Evolutionary conservation across 2,888 invertebrate species (phyloP).

Genomic region (Atethmia centrago): DNA sequence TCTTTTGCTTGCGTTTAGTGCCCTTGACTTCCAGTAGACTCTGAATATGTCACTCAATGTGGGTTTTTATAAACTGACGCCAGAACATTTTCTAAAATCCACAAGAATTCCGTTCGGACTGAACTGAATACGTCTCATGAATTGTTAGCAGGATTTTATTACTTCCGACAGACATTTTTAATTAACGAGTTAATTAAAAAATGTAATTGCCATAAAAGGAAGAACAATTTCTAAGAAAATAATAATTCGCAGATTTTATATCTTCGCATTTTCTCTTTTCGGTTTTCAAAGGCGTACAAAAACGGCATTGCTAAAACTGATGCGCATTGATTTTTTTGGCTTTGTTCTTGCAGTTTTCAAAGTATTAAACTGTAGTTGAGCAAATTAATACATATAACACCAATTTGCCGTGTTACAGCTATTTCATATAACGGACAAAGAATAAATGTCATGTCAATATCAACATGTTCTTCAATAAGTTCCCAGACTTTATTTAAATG

Average conservation of each 20-base stretch:
- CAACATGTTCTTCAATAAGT: neutral
- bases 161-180: slow-evolving; percentile 47
- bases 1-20: too few relatives aligned
- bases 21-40: too few relatives aligned
- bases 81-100: slow-evolving; percentile 5
- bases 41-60: too few relatives aligned
- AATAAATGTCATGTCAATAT: neutral
- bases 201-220: slow-evolving; percentile 47
- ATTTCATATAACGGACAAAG: neutral
- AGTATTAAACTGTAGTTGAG: neutral
- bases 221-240: slow-evolving; percentile 37
- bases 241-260: slow-evolving; percentile 14
- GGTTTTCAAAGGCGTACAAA: neutral
- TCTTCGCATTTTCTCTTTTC: slow-evolving; percentile 6
- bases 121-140: slow-evolving; percentile 29
- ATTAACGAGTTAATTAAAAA: slow-evolving; percentile 58
- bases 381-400: neutral
- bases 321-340: neutral
- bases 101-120: slow-evolving; percentile 8
- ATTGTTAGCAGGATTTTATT: slow-evolving; percentile 51
- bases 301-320: neutral
- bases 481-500: too few relatives aligned
- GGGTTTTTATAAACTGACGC: neutral
- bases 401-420: neutral
- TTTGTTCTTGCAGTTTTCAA: neutral